Base-by-base conservation (phyloP, 2,113 vertebrate genomes). In the Ellobius talpinus region DNA sequence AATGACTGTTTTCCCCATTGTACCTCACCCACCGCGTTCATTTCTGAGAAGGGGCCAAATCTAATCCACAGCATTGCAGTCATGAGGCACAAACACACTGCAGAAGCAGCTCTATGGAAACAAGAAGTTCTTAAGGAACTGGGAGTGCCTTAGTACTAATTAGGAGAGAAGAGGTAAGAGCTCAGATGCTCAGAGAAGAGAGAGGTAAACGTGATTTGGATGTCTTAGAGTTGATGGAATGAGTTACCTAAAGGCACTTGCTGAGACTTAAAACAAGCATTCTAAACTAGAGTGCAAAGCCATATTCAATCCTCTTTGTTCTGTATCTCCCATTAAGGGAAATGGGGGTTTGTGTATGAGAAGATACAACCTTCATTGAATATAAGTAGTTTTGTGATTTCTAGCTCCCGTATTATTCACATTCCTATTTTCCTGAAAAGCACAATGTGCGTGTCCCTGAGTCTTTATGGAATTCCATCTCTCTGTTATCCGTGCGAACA, bases 271-370 rank as follows among this genome's bases (percentile, higher is more conserved):
- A 65, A 50, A 13, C 91, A 87, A 90, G 87, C 78, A 68, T 58
- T 87, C 72, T 78, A 90, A 90, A 90, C 70, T 94, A 17, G 26
- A 94, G 88, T 68, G 93, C 78, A 92, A 96, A 66, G 47, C 33
- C 21, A 72, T 58, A 77, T 87, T 93, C 93, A 89, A 82, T 87
- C 45, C 45, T 50, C 58, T 87, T 87, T 89, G 89, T 76, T 89
- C 36, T 89, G 88, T 91, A 74, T 89, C 16, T 86, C 73, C 21
- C 55, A 89, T 89, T 91, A 96, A 45, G 5, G 45, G n/a, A 76
- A 88, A 82, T 45, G 12, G 9, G 26, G 2, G 0, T 66, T 97
- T 84, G 29, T 92, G 26, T 73, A 36, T 45, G 89, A 76, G 36
- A 76, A 47, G 13, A 76, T 70, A 55, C 52, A n/a, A 45, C 36